These are phyloP conservation scores for Eretmocerus hayati DNA, from an alignment of 2,888 invertebrate species.

Conservation along the genomic window DNA sequence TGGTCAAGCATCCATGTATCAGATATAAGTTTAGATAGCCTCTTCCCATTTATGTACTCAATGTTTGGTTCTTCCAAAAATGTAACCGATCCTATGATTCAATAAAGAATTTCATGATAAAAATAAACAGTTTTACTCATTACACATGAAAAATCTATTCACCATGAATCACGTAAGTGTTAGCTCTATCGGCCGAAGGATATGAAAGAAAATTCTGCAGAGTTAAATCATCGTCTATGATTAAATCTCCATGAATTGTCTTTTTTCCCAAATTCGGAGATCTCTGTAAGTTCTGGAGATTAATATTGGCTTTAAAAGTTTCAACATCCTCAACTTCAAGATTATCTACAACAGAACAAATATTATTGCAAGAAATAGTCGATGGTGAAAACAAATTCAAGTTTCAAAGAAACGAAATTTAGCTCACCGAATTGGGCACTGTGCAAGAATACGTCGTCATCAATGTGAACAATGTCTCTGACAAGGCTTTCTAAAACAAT, in stretches of 20 bases:
- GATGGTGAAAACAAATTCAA: not conserved
- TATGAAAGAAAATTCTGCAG: slow-evolving; percentile 24
- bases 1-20: slow-evolving; percentile 50
- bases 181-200: slow-evolving; percentile 23
- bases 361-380: not conserved
- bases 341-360: slow-evolving; percentile 1
- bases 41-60: slow-evolving; percentile 42
- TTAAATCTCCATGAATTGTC: slow-evolving; percentile 33
- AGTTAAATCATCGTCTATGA: slow-evolving; percentile 34
- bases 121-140: not conserved
- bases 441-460: slow-evolving; percentile 41
- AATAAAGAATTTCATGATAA: slow-evolving; percentile 23
- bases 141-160: slow-evolving; percentile 6
- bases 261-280: slow-evolving; percentile 23
- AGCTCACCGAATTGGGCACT: slow-evolving; percentile 46
- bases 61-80: slow-evolving; percentile 47
- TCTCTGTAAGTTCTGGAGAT: slow-evolving; percentile 27
- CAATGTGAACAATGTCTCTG: slow-evolving; percentile 41
- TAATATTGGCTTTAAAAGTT: slow-evolving; percentile 47
- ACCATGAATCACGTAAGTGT: slow-evolving; percentile 41
- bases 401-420: not conserved
- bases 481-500: slow-evolving; percentile 39
- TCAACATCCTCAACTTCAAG: slow-evolving; percentile 29
- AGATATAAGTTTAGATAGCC: slow-evolving; percentile 39
- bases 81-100: slow-evolving; percentile 46